Evolutionary conservation across 2,888 invertebrate genomes (phyloP).

Genomic region (Ferdinandea cuprea): DNA sequence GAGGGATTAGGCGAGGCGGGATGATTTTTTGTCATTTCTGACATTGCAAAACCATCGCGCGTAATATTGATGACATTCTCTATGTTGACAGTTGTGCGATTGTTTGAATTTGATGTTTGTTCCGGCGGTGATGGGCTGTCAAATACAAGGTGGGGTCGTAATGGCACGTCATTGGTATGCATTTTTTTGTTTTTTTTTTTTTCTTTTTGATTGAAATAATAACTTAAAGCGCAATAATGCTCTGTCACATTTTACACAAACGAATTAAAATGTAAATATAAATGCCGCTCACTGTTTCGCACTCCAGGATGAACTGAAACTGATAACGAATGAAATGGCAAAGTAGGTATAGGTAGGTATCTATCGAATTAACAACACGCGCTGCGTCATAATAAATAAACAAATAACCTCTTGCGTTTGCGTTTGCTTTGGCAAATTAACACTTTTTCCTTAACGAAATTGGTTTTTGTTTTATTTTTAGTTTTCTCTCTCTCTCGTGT

Average conservation of each 20-base stretch:
- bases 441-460: conserved; percentile 27
- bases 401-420: conserved; percentile 1
- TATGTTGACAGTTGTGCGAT: conserved; percentile 58
- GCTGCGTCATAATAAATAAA: conserved; percentile 2
- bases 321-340: conserved; percentile 22
- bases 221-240: background rate
- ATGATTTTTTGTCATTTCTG: conserved; percentile 32
- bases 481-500: conserved; percentile 18
- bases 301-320: conserved; percentile 1
- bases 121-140: conserved; percentile 12
- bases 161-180: too few species aligned
- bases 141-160: conserved; percentile 15
- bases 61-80: conserved; percentile 71
- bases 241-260: conserved; percentile 19
- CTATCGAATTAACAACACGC: conserved; percentile 11
- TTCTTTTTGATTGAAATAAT: conserved; percentile 75
- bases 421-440: conserved; percentile 1
- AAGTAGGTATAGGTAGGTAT: background rate
- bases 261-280: background rate
- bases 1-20: conserved; percentile 73
- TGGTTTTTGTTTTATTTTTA: background rate
- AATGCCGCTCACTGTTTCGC: background rate
- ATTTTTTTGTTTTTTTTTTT: conserved; percentile 59
- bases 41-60: conserved; percentile 25
- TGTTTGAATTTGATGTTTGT: conserved; percentile 40